Conservation (phyloP, 2,888 invertebrate genomes). For the Phyllotreta cruciferae region DNA sequence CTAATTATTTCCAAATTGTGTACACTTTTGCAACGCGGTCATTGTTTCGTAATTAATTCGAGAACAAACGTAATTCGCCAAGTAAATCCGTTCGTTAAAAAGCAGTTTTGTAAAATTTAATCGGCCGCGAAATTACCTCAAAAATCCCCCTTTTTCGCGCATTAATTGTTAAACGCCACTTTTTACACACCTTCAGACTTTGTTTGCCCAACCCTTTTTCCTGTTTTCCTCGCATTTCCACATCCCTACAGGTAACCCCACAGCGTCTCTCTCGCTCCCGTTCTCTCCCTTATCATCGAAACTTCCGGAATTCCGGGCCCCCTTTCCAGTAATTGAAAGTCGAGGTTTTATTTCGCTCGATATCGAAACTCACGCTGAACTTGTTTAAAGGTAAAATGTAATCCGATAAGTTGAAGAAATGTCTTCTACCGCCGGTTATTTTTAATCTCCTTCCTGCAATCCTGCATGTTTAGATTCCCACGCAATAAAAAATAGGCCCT, state of each 20-base stretch:
- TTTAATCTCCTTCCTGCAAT: too few relatives aligned
- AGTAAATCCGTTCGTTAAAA: background rate
- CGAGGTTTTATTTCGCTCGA: conserved; percentile 48
- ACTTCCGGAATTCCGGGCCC: conserved; percentile 41
- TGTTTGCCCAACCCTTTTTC: conserved; percentile 18
- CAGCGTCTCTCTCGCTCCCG: conserved; percentile 28
- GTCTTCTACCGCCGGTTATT: background rate
- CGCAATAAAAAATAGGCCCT: too few relatives aligned
- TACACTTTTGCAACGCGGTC: too few relatives aligned
- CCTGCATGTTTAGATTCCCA: too few relatives aligned
- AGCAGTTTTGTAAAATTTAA: background rate
- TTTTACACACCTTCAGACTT: conserved; percentile 8
- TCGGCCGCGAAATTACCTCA: background rate
- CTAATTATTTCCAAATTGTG: too few relatives aligned
- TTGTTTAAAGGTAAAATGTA: conserved; percentile 36
- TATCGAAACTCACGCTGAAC: conserved; percentile 47
- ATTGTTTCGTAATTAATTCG: too few relatives aligned
- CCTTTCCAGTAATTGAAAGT: conserved; percentile 50
- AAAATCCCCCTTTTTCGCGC: background rate
- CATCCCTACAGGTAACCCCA: conserved; percentile 15
- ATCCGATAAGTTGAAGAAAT: conserved; percentile 31
- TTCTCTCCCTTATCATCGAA: conserved; percentile 21
- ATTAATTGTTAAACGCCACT: conserved; percentile 4
- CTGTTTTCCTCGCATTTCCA: background rate
- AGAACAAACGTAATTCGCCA: too few relatives aligned